Evolutionary conservation across 1,140 invertebrate genomes (phyloP).

Genomic region (Aphelinus certus): DNA sequence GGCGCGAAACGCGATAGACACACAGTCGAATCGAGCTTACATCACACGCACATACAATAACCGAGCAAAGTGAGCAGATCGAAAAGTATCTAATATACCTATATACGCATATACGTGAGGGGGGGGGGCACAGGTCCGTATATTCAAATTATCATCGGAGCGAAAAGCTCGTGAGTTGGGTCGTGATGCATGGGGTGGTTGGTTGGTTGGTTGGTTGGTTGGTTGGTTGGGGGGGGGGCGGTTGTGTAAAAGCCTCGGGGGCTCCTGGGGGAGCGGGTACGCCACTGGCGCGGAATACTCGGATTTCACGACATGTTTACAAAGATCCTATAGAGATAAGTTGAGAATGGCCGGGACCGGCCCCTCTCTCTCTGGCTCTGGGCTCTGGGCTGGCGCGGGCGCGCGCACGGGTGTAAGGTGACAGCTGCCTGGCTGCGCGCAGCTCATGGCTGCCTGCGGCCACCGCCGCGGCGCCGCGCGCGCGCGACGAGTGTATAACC

Average conservation of each 20-base stretch:
- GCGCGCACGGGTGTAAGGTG: conserved; percentile 65
- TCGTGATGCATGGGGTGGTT: too few species aligned
- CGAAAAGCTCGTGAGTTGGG: too few species aligned
- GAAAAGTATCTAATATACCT: too few species aligned
- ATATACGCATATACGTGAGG: too few species aligned
- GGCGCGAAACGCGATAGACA: too few species aligned
- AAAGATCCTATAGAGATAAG: conserved; percentile 67
- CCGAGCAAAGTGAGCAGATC: too few species aligned
- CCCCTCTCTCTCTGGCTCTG: conserved; percentile 39
- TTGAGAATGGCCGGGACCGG: conserved; percentile 62
- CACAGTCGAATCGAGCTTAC: too few species aligned
- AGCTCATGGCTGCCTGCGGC: conserved; percentile 18
- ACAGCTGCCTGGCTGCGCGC: conserved; percentile 63
- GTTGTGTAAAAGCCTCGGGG: background rate
- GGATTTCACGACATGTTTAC: conserved; percentile 68
- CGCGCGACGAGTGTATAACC: background rate
- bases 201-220: too few species aligned
- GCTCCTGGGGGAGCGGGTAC: background rate
- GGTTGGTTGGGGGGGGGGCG: background rate
- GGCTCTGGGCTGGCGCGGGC: conserved; percentile 49
- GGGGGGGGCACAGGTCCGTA: too few species aligned
- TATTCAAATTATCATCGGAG: too few species aligned
- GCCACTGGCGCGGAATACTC: conserved; percentile 49
- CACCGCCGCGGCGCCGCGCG: background rate
- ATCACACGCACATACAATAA: too few species aligned